phyloP scores from a whole-genome alignment of 2,113 vertebrate genomes.

The Ophiodon elongatus region DNA sequence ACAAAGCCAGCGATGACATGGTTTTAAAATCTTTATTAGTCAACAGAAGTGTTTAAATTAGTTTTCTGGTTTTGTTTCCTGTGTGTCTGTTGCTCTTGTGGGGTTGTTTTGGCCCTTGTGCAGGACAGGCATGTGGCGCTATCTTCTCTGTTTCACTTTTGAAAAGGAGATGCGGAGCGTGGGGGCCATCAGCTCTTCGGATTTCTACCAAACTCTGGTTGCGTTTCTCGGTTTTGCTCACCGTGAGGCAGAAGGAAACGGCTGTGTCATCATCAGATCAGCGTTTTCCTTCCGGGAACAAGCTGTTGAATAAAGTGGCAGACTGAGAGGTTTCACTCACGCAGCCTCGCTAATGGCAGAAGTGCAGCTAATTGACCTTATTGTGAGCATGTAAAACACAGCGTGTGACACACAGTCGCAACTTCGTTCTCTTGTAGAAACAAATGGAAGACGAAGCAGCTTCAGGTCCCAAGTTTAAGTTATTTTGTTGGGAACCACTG shows the following conservation, averaged over 20 bases:
- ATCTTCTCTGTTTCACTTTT: constrained; percentile 56
- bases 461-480: not conserved
- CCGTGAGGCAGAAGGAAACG: constrained; percentile 24
- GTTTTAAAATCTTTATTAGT: not conserved
- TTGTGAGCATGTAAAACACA: not conserved
- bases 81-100: not conserved
- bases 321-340: constrained; percentile 30
- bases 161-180: not conserved
- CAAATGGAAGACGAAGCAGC: not conserved
- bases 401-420: not conserved
- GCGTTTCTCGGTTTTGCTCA: constrained; percentile 74
- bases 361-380: not conserved
- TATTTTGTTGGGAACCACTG: not conserved
- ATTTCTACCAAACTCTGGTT: constrained; percentile 29
- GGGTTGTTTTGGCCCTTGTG: not conserved
- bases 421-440: not conserved
- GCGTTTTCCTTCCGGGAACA: constrained; percentile 48
- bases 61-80: not conserved
- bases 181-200: not conserved
- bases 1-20: not conserved
- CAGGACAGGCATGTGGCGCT: not conserved
- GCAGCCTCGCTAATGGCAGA: not conserved
- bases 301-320: constrained; percentile 40
- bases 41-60: not conserved
- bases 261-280: constrained; percentile 16